A percentile compares a stretch with the other conserved stretches of the same genome.
phyloP scores from a whole-genome alignment of 2,113 vertebrate genomes.

The Origma solitaria region DNA sequence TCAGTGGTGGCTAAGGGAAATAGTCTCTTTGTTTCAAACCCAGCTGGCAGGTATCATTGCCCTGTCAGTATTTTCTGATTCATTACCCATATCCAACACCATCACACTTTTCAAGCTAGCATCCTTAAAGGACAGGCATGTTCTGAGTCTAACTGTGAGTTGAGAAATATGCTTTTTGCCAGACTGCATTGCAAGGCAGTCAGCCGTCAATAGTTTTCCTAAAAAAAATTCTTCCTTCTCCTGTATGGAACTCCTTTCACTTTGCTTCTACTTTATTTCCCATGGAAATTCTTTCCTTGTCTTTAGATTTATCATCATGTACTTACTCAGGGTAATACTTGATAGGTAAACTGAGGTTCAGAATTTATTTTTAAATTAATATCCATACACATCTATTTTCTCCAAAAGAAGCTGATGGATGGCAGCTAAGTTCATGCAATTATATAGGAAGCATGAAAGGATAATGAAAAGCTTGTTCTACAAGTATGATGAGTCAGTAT shows the following conservation, averaged over 20 bases:
- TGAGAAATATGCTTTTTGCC: neutral
- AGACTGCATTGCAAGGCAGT: neutral
- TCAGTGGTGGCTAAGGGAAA: neutral
- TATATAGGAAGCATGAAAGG: neutral
- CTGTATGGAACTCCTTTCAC: neutral
- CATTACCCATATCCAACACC: fast-evolving
- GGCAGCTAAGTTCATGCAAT: neutral
- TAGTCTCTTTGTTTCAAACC: neutral
- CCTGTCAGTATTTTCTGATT: neutral
- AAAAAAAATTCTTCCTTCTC: neutral
- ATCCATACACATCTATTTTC: neutral
- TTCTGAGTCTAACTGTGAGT: neutral
- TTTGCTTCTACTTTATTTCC: neutral
- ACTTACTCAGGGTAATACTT: neutral
- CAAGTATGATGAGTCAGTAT: neutral
- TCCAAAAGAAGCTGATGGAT: neutral
- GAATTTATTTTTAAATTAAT: neutral
- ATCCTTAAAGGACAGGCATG: neutral
- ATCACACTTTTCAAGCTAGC: neutral
- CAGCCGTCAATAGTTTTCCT: neutral
- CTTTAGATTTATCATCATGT: neutral
- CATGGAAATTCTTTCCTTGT: neutral
- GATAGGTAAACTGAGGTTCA: neutral
- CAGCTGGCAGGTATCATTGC: neutral
- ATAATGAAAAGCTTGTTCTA: neutral